Base-by-base conservation (phyloP, 2,888 invertebrate species). In the Dusona sp. region DNA sequence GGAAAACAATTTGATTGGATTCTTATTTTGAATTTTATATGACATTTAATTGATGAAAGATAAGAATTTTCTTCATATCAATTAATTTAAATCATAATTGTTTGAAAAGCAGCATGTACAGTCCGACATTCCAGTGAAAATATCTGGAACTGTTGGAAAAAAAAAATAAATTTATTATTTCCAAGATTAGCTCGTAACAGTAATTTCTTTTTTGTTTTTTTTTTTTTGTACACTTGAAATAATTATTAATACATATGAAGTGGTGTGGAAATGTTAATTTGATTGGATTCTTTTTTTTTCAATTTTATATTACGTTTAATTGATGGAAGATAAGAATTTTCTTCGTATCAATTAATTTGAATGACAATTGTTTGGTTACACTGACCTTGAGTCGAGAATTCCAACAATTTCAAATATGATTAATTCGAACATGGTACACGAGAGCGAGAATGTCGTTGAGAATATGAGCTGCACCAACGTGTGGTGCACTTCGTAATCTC, bases 351-450 rank as follows among this genome's bases (percentile, higher is more conserved):
- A n/a, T n/a, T n/a, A n/a, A n/a, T n/a, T n/a, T n/a, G n/a, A n/a
- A n/a, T 42, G 42, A 11, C 3, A 42, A 36, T 64, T 22, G 22
- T n/a, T 36, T 22, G 38, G 33, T 36, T 22, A 3, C 6, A 16
- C 22, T 2, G 9, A 99, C 97, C 97, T 98, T 29, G 98, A 96
- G 93, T 99, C 98, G 88, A 99, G 95, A 89, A 99, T 96, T 45
- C 98, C 99, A 85, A 99, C 95, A 89, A 99, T 99, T 95, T 99
- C 99, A 95, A 99, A 99, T 93, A 99, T 99, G 87, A 99, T 99
- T 83, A 99, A 95, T 94, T 99, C 99, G 94, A 99, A 99, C 98
- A 99, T 99, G 2, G 99, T 98, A 92, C 99, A 99, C 36, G 99
- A 99, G 22, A 99, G 95, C 0, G 99, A 97, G 93, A 99, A 98